Conservation (phyloP, 2,888 invertebrate species). For the Cataglyphis albicans region DNA sequence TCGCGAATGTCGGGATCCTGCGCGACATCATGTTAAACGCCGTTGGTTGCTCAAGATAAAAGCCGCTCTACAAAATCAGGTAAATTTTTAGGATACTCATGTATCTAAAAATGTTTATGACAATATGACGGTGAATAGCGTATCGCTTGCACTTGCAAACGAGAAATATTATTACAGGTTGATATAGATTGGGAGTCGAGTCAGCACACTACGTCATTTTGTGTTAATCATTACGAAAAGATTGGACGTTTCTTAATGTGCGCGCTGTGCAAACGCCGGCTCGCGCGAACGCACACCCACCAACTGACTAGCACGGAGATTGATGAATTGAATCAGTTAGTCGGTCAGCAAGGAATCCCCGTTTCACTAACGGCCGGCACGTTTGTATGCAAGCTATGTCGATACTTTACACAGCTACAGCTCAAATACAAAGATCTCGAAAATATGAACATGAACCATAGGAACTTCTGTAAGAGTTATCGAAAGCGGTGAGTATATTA, state of each 20-base stretch:
- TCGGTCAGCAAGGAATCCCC: slow-evolving; percentile 90
- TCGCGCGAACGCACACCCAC: slow-evolving; percentile 92
- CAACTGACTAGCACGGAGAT: slow-evolving; percentile 88
- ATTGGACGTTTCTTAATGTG: slow-evolving; percentile 92
- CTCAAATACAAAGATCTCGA: slow-evolving; percentile 87
- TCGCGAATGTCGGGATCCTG: slow-evolving; percentile 83
- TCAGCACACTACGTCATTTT: slow-evolving; percentile 84
- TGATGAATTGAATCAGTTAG: slow-evolving; percentile 86
- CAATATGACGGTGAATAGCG: background rate
- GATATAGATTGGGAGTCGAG: slow-evolving; percentile 86
- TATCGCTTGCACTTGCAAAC: background rate
- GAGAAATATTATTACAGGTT: slow-evolving; percentile 77
- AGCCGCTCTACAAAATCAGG: slow-evolving; percentile 82
- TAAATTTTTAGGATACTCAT: slow-evolving; percentile 54
- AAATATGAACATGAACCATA: slow-evolving; percentile 86
- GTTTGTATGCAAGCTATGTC: slow-evolving; percentile 93
- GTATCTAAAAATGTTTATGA: background rate
- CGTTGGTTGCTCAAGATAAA: slow-evolving; percentile 85
- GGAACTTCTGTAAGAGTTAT: slow-evolving; percentile 88
- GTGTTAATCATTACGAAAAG: slow-evolving; percentile 90
- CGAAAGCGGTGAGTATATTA: slow-evolving; percentile 87
- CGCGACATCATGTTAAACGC: slow-evolving; percentile 84
- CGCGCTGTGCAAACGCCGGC: slow-evolving; percentile 91
- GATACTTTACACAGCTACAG: slow-evolving; percentile 91
- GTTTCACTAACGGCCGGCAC: slow-evolving; percentile 90